A percentile compares a stretch with the other conserved stretches of the same genome.
Conservation (phyloP, 64 coral and sea anemone species). For the Catalaphyllia jardinei region DNA sequence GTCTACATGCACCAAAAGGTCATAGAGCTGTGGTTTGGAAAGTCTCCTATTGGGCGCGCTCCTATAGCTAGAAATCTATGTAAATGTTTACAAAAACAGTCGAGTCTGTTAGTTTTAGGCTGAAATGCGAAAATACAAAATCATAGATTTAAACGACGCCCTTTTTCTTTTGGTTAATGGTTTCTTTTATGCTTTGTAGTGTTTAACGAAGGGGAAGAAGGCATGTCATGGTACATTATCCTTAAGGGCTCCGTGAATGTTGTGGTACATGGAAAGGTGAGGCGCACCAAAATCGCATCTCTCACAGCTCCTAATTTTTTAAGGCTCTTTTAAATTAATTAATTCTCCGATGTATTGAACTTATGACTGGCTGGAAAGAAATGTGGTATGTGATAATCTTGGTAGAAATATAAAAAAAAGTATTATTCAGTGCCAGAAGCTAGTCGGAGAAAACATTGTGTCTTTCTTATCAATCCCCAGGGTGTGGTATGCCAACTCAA, state of each 20-base stretch:
- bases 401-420: too few relatives aligned
- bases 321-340: not conserved
- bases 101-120: too few relatives aligned
- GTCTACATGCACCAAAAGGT: too few relatives aligned
- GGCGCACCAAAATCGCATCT: not conserved
- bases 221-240: slow-evolving; percentile 84
- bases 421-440: too few relatives aligned
- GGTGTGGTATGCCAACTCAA: slow-evolving; percentile 81
- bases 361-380: not conserved
- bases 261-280: slow-evolving; percentile 82
- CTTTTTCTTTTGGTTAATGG: not conserved
- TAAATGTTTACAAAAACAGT: too few relatives aligned
- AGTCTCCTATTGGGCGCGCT: too few relatives aligned
- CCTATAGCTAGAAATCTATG: too few relatives aligned
- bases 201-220: slow-evolving; percentile 72
- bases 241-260: slow-evolving; percentile 88
- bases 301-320: not conserved
- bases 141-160: too few relatives aligned
- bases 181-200: slow-evolving; percentile 23
- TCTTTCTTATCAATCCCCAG: not conserved
- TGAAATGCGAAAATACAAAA: too few relatives aligned
- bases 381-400: too few relatives aligned
- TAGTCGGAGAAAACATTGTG: too few relatives aligned
- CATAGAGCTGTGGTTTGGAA: too few relatives aligned
- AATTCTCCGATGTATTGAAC: not conserved